These are phyloP conservation scores for Aphelenchoides besseyi DNA, from an alignment of 1,140 invertebrate genomes.

Conservation along the genomic window DNA sequence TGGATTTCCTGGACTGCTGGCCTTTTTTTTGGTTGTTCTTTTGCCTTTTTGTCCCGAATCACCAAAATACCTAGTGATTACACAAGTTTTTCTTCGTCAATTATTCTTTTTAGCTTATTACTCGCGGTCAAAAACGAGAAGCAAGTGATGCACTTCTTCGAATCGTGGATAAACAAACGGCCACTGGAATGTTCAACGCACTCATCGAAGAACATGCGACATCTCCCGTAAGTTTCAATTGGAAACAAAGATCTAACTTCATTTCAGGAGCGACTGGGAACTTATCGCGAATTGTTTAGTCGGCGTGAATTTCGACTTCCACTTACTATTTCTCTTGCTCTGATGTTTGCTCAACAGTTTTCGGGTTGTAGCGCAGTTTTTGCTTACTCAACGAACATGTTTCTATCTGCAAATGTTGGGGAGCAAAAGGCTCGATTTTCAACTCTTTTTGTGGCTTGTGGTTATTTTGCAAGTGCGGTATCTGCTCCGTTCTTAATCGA, in stretches of 20 bases:
- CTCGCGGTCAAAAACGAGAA: conserved; percentile 39
- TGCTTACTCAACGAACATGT: conserved; percentile 61
- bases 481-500: conserved; percentile 59
- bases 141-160: conserved; percentile 35
- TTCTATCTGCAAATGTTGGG: conserved; percentile 53
- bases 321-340: conserved; percentile 46
- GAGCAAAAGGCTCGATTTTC: conserved; percentile 51
- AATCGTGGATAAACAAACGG: conserved; percentile 48
- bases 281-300: conserved; percentile 52
- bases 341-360: conserved; percentile 62
- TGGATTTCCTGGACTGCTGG: conserved; percentile 59
- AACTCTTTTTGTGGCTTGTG: conserved; percentile 57
- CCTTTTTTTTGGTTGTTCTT: conserved; percentile 60
- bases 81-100: neutral
- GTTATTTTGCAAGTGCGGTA: conserved; percentile 57
- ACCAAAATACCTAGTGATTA: conserved; percentile 64
- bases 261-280: conserved; percentile 42
- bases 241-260: neutral
- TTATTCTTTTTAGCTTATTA: conserved; percentile 45
- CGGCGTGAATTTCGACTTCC: conserved; percentile 44
- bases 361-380: conserved; percentile 61
- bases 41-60: conserved; percentile 66
- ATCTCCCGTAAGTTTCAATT: conserved; percentile 23
- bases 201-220: conserved; percentile 40
- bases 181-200: conserved; percentile 45